Evolutionary conservation across 2,113 vertebrate species (phyloP), one percentile per base, ranked within the genome.

Genomic region (Indri indri): DNA sequence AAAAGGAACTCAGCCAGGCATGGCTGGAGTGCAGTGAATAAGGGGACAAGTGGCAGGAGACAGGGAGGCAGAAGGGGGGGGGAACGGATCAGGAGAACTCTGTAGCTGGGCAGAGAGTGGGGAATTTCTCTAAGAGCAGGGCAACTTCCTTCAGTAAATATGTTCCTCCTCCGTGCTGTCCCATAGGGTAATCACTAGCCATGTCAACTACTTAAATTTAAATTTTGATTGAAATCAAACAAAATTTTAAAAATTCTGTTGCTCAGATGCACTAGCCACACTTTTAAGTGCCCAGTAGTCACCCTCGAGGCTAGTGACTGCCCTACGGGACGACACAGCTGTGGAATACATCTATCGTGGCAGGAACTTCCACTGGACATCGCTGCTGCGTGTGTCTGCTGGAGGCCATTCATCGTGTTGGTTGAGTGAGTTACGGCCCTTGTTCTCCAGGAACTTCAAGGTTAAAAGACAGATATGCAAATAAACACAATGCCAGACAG

Each of bases 191-290:
- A 42, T 91, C 66, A 73, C 54, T 52, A 70, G 45, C 57, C 30
- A 85, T 18, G 40, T 54, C 34, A 47, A 8, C 77, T 81, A 57
- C 17, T 74, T 85, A 68, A 23, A 80, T 83, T n/a, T 88, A 91
- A 91, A 71, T 91, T 61, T 34, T 65, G 17, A 66, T 40, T 71
- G 32, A 82, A 91, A 71, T 86, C 23, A 50, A 92, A n/a, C 84
- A 0, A 68, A 95, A 70, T 16, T 34, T 77, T 57, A 18, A 83
- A 77, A 77, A 77, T 57, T 52, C 37, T 82, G 30, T 59, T 30
- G 52, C n/a, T 92, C 27, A 27, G 16, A 66, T n/a, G 66, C 18
- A n/a, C 1, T 47, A 54, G 73, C 68, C 63, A 76, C 27, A 73
- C 37, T 73, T 65, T 68, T 70, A 77, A 63, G 66, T 57, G 16